phyloP scores from a whole-genome alignment of 2,113 vertebrate species.

The Cryptomyrus ogoouensis region DNA sequence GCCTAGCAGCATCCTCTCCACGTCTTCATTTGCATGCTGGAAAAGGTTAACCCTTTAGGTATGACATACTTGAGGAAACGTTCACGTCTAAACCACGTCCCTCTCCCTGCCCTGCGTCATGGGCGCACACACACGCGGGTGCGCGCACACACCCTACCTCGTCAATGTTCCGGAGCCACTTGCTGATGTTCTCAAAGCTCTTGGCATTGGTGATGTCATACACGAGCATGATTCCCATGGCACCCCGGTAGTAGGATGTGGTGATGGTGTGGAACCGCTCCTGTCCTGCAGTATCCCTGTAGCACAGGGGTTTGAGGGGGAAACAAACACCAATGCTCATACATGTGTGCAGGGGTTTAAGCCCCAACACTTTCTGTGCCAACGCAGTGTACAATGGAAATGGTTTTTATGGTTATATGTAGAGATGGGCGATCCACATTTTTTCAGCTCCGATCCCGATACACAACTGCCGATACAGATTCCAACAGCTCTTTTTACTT shows the following conservation, averaged over 20 bases:
- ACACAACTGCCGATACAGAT: too few relatives aligned
- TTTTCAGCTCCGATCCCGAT: too few relatives aligned
- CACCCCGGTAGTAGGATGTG: slow-evolving; percentile 98
- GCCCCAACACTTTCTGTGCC: neutral
- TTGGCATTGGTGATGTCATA: slow-evolving; percentile 98
- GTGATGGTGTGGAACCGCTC: slow-evolving; percentile 99
- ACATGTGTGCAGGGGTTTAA: neutral
- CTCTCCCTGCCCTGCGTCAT: neutral
- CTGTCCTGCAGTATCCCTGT: slow-evolving; percentile 95
- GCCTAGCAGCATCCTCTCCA: slow-evolving; percentile 98
- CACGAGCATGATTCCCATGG: slow-evolving; percentile 99
- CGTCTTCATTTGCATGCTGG: slow-evolving; percentile 98
- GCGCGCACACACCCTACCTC: slow-evolving; percentile 68
- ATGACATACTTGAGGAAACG: neutral
- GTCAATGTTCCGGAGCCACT: slow-evolving; percentile 98
- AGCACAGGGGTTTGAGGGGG: slow-evolving; percentile 19
- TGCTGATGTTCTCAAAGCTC: slow-evolving; percentile 99
- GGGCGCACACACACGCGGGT: neutral
- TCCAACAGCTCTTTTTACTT: too few relatives aligned
- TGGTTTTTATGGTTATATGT: neutral
- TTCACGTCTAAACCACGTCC: neutral
- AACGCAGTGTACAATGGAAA: neutral
- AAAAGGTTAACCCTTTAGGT: slow-evolving; percentile 22
- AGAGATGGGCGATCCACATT: neutral
- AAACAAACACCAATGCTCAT: neutral